Percentiles rank a stretch among this genome's conserved stretches.
Conservation (phyloP, 2,888 invertebrate species). For the Andrena praecox region DNA sequence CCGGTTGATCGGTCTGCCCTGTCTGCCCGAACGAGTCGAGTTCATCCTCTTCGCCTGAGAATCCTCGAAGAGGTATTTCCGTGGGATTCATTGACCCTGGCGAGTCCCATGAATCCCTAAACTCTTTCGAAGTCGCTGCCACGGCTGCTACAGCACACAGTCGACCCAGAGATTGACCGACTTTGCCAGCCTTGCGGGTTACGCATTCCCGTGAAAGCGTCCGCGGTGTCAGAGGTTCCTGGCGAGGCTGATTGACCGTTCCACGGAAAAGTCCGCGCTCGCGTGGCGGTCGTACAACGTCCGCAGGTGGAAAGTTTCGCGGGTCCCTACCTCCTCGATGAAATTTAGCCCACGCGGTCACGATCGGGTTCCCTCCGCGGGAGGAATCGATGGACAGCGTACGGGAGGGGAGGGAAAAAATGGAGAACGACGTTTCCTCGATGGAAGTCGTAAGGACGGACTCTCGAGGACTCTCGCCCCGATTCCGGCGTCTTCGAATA, state of each 20-base stretch:
- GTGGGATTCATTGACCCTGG: constrained; percentile 20
- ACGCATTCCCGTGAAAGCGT: constrained; percentile 53
- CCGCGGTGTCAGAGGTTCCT: constrained; percentile 31
- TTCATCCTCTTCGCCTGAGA: constrained; percentile 22
- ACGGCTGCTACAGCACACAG: constrained; percentile 4
- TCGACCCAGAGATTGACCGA: constrained; percentile 17
- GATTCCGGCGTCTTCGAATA: constrained; percentile 38
- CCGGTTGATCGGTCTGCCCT: constrained; percentile 13
- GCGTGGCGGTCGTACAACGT: not conserved
- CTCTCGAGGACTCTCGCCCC: constrained; percentile 39
- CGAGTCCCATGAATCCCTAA: too few relatives aligned
- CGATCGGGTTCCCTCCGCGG: constrained; percentile 14
- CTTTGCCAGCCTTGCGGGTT: not conserved
- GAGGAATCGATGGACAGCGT: constrained; percentile 2
- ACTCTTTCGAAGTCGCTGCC: too few relatives aligned
- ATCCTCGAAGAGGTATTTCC: constrained; percentile 11
- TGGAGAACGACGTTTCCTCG: constrained; percentile 17
- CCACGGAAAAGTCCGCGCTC: constrained; percentile 48
- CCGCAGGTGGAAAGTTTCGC: constrained; percentile 55
- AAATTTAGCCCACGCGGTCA: constrained; percentile 19
- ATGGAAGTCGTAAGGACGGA: constrained; percentile 28
- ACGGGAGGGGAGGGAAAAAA: not conserved
- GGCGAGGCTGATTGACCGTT: constrained; percentile 7
- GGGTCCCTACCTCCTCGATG: not conserved
- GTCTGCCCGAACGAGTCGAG: constrained; percentile 16